Percentiles rank a stretch among this genome's conserved stretches.
Evolutionary conservation across 2,113 vertebrate genomes (phyloP).

Genomic region (Tyto alba): DNA sequence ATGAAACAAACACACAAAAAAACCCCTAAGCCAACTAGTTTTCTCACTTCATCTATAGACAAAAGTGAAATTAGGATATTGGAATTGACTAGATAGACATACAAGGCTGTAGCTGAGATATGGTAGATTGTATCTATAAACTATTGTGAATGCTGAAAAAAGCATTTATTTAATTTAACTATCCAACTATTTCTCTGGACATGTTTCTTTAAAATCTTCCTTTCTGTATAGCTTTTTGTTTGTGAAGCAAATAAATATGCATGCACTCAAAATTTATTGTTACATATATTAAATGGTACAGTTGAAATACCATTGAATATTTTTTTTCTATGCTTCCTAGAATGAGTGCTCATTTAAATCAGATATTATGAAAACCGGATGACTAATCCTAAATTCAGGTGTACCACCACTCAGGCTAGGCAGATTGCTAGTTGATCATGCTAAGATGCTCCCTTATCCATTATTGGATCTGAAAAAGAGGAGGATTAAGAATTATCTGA

Average conservation of each 20-base stretch:
- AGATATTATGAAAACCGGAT: slow-evolving; percentile 57
- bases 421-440: slow-evolving; percentile 91
- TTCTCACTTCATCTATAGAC: neutral
- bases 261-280: neutral
- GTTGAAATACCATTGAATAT: slow-evolving; percentile 8
- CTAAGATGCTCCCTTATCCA: slow-evolving; percentile 87
- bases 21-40: neutral
- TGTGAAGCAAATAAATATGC: neutral
- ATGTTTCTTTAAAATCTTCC: neutral
- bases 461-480: slow-evolving; percentile 92
- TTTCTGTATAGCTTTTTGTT: neutral
- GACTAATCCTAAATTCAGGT: slow-evolving; percentile 82
- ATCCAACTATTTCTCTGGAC: neutral
- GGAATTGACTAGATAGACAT: neutral
- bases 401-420: slow-evolving; percentile 82
- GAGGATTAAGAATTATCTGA: slow-evolving; percentile 96
- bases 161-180: neutral
- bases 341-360: slow-evolving; percentile 63
- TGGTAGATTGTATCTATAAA: neutral
- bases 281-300: neutral
- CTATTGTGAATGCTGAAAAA: neutral
- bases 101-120: neutral
- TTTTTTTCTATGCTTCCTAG: slow-evolving; percentile 24
- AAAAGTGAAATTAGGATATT: neutral
- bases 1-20: neutral